A percentile compares a stretch with the other conserved stretches of the same genome.
These are phyloP conservation scores for Callyntrura sp. DNA, from an alignment of 2,888 invertebrate species.

Conservation along the genomic window DNA sequence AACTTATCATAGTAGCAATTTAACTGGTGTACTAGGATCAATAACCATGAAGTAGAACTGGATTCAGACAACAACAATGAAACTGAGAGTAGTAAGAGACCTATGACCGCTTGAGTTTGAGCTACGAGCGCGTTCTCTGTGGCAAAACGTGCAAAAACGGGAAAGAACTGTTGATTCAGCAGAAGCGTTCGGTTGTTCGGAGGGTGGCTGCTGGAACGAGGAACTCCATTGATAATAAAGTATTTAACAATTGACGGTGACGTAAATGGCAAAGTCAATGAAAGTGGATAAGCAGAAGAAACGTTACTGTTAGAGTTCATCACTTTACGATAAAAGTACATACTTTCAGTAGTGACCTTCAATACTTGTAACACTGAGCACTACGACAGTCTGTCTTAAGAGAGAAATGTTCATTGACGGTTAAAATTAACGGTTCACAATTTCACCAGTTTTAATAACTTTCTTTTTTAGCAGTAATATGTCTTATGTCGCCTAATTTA, in stretches of 20 bases:
- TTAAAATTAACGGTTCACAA: no score
- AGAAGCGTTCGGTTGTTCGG: neutral
- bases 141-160: neutral
- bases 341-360: neutral
- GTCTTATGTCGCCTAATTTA: no score
- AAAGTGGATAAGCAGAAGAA: slow-evolving; percentile 32
- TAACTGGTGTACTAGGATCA: slow-evolving; percentile 60
- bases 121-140: neutral
- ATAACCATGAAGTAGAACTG: slow-evolving; percentile 32
- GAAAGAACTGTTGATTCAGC: no score
- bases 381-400: neutral
- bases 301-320: neutral
- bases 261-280: slow-evolving; percentile 6
- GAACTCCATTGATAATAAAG: no score
- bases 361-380: neutral
- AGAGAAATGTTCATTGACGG: no score
- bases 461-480: neutral
- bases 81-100: neutral
- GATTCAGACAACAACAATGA: neutral
- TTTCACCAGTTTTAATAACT: neutral
- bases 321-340: neutral
- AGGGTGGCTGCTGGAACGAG: no score
- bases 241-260: slow-evolving; percentile 8
- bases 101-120: neutral
- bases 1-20: slow-evolving; percentile 76